phyloP scores from a whole-genome alignment of 2,888 invertebrate species.

The Polydrusus tereticollis region DNA sequence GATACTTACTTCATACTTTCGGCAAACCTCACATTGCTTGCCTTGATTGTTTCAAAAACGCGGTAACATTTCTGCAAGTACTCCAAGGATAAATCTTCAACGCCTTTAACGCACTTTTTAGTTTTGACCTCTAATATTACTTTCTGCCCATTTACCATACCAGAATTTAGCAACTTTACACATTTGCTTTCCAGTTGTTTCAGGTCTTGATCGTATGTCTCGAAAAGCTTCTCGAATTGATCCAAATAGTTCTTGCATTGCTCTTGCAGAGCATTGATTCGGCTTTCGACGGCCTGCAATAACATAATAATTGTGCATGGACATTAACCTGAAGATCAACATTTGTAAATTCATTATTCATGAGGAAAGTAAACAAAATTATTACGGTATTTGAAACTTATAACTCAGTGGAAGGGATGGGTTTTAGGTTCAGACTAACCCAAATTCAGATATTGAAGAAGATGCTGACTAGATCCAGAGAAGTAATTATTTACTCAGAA shows the following conservation, averaged over 20 bases:
- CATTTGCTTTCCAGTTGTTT: conserved; percentile 30
- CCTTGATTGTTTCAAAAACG: conserved; percentile 43
- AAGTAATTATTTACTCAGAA: too few relatives aligned
- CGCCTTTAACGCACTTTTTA: conserved; percentile 20
- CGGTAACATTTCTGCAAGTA: conserved; percentile 19
- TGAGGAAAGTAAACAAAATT: too few relatives aligned
- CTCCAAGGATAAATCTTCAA: background rate
- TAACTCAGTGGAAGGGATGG: too few relatives aligned
- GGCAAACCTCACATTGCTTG: conserved; percentile 36
- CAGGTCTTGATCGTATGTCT: conserved; percentile 28
- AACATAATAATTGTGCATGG: too few relatives aligned
- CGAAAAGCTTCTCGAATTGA: background rate
- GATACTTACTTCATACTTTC: conserved; percentile 22
- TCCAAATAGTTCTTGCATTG: background rate
- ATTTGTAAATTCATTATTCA: too few relatives aligned
- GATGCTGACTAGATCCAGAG: too few relatives aligned
- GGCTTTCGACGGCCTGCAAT: conserved; percentile 19
- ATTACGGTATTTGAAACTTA: too few relatives aligned
- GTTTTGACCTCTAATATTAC: conserved; percentile 25
- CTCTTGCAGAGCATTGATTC: background rate
- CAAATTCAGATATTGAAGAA: too few relatives aligned
- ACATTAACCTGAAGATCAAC: too few relatives aligned
- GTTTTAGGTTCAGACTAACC: too few relatives aligned
- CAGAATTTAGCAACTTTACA: conserved; percentile 12
- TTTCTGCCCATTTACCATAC: conserved; percentile 24